Evolutionary conservation across 1,140 invertebrate genomes (phyloP), one percentile per base, ranked within the genome.

Genomic region (Drosophila sturtevanti): DNA sequence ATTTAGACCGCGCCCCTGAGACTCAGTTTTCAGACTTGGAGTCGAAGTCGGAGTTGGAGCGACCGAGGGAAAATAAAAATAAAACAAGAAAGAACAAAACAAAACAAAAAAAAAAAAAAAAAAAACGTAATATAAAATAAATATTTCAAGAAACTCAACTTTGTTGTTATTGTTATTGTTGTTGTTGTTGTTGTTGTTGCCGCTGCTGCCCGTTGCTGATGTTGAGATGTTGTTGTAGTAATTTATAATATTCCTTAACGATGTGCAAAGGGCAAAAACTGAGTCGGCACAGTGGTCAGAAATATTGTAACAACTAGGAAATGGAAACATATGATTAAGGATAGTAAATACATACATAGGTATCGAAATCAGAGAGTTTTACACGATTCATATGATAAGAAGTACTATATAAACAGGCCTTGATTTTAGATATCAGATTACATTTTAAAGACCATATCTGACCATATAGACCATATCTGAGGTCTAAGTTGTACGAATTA

Each of bases 231-330:
- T 81, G 72, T 70, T 82, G 81, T 74, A 84, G 89, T 91, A 91
- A 91, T 91, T 91, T 91, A 91, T 91, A 91, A 91, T 91, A 91
- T 91, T 90, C 81, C 79, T 91, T 91, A 90, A 91, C 89, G 85
- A 91, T 85, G 89, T 82, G 77, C 89, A 90, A 89, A 87, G 84
- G 84, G 84, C 84, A 87, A 82, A 82, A 89, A 79, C 76, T 79
- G 79, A 65, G 24, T 14, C n/a, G 41, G 61, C n/a, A 86, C 82
- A 87, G 76, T 86, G 81, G 81, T 9, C 0, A 10, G 1, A 21
- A 63, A 38, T 35, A 48, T 1, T 4, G 27, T 31, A 6, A 31
- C 27, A 31, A 31, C 27, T 6, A 31, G 27, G 27, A 31, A 31
- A 31, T 31, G 27, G 1, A 31, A 24, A 2, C 4, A 24, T 24